Percentiles rank a stretch among this genome's conserved stretches.
These are phyloP conservation scores for Lasioglossum baleicum DNA, from an alignment of 1,140 invertebrate species.

Conservation along the genomic window DNA sequence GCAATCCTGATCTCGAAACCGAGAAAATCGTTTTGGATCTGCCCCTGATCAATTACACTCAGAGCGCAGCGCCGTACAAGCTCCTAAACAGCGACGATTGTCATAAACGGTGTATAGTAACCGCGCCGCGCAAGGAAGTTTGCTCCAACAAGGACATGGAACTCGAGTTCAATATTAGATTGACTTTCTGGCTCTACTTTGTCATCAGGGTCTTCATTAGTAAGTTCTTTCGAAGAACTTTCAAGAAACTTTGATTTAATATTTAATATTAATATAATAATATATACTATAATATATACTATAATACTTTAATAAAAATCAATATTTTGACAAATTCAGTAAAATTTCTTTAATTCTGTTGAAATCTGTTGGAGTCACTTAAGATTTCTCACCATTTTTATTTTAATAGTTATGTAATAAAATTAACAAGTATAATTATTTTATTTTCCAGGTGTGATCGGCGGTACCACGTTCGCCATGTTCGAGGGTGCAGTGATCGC, in stretches of 20 bases:
- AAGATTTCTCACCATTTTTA: not conserved
- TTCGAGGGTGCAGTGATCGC: slow-evolving; percentile 91
- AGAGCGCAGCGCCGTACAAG: slow-evolving; percentile 57
- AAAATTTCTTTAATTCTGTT: too few relatives aligned
- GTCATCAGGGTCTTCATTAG: slow-evolving; percentile 86
- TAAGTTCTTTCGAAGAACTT: slow-evolving; percentile 36
- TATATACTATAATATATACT: too few relatives aligned
- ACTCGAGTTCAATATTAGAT: slow-evolving; percentile 82
- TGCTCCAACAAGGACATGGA: slow-evolving; percentile 83
- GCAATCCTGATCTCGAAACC: slow-evolving; percentile 46
- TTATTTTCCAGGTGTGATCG: slow-evolving; percentile 79
- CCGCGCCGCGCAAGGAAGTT: slow-evolving; percentile 80
- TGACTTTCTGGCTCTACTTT: slow-evolving; percentile 90
- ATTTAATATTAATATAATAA: too few relatives aligned
- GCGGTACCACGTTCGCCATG: slow-evolving; percentile 89
- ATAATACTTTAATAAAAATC: too few relatives aligned
- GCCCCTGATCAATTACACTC: slow-evolving; percentile 68
- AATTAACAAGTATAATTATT: too few relatives aligned
- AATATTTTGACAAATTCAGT: too few relatives aligned
- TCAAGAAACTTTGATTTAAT: too few relatives aligned
- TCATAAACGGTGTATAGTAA: slow-evolving; percentile 80
- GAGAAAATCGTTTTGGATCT: slow-evolving; percentile 68
- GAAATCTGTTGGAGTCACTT: too few relatives aligned
- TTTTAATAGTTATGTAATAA: not conserved
- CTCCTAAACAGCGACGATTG: slow-evolving; percentile 69